A percentile compares a stretch with the other conserved stretches of the same genome.
Conservation (phyloP, 2,888 invertebrate genomes). For the Drosophila setosimentum region DNA sequence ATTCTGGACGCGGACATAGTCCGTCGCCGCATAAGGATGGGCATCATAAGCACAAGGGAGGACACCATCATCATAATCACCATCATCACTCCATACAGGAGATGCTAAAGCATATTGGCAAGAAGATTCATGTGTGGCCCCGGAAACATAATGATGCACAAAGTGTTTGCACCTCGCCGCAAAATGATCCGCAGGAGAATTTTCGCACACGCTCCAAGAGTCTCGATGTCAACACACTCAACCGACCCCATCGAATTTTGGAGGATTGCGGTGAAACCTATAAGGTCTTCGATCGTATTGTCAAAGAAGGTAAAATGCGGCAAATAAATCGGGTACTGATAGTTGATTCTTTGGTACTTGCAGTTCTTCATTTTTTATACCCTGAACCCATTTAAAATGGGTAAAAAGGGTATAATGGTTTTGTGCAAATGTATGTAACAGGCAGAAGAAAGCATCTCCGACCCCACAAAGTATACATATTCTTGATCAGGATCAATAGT, state of each 20-base stretch:
- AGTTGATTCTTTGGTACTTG: conserved; percentile 58
- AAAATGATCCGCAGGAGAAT: conserved; percentile 87
- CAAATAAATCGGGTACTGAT: neutral
- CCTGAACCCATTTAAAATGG: too few species aligned
- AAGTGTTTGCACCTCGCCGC: conserved; percentile 86
- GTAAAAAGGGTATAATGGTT: too few species aligned
- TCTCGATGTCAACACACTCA: conserved; percentile 87
- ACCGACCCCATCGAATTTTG: conserved; percentile 86
- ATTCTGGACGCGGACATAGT: conserved; percentile 10
- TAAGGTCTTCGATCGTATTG: conserved; percentile 91
- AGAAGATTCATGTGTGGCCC: conserved; percentile 91
- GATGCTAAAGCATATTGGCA: conserved; percentile 90
- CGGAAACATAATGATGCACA: conserved; percentile 87
- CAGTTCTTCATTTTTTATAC: conserved; percentile 26
- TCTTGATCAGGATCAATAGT: too few species aligned
- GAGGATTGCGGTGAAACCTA: conserved; percentile 93
- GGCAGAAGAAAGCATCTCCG: too few species aligned
- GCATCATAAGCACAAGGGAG: conserved; percentile 60
- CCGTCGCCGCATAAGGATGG: conserved; percentile 62
- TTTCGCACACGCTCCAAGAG: conserved; percentile 93
- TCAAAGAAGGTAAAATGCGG: conserved; percentile 88
- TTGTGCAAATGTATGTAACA: too few species aligned
- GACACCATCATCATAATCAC: conserved; percentile 75
- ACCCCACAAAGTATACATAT: too few species aligned
- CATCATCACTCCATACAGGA: conserved; percentile 91